Conservation (phyloP, 2,113 vertebrate species). For the Trematocara stigmaticum region DNA sequence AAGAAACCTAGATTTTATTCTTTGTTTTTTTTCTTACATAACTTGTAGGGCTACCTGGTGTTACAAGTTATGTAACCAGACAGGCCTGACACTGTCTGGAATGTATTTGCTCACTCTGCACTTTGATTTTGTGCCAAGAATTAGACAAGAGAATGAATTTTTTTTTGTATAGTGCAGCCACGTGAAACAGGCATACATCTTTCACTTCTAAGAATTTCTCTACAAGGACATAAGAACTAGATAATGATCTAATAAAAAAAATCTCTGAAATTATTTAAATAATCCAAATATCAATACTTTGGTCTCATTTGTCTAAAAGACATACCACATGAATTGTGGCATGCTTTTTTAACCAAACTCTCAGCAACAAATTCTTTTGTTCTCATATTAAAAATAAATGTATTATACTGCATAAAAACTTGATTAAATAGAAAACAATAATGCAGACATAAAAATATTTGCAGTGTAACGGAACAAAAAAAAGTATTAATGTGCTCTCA, state of each 20-base stretch:
- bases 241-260: not conserved
- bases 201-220: not conserved
- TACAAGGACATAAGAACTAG: not conserved
- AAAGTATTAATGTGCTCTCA: not conserved
- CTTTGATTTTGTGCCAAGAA: not conserved
- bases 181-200: fast-evolving
- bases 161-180: not conserved
- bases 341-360: not conserved
- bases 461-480: not conserved
- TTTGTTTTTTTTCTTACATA: not conserved
- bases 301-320: not conserved
- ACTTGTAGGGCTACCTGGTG: not conserved
- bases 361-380: not conserved
- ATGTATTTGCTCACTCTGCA: not conserved
- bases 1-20: not conserved
- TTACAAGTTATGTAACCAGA: not conserved
- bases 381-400: not conserved
- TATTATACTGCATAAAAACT: not conserved
- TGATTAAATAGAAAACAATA: not conserved
- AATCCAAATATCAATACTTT: not conserved
- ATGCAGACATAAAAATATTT: not conserved
- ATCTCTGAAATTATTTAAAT: not conserved
- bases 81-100: not conserved
- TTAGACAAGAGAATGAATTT: not conserved
- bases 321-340: not conserved